Evolutionary conservation across 2,888 invertebrate genomes (phyloP).

Genomic region (Pachydiplax longipennis): DNA sequence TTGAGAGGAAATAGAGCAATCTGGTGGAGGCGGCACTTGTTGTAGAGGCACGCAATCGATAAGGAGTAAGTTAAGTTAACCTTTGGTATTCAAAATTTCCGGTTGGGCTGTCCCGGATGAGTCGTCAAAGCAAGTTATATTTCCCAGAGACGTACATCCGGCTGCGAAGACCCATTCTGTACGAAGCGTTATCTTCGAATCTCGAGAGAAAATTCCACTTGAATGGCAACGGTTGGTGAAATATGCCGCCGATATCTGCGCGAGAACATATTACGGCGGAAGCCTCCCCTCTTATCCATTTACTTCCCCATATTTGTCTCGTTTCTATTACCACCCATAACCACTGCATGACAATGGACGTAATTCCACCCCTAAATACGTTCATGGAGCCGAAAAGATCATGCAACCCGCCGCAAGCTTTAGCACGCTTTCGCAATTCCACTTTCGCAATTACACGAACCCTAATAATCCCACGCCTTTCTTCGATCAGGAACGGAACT

Average conservation of each 20-base stretch:
- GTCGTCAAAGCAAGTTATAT: not conserved
- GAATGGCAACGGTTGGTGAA: not conserved
- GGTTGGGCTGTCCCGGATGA: not conserved
- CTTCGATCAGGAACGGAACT: too few relatives aligned
- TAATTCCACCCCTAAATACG: too few relatives aligned
- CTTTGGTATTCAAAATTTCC: conserved; percentile 1
- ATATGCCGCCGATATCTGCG: not conserved
- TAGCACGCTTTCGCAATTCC: too few relatives aligned
- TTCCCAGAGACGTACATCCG: not conserved
- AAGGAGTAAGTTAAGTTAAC: not conserved
- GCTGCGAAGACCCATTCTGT: not conserved
- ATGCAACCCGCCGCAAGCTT: too few relatives aligned
- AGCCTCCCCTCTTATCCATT: not conserved
- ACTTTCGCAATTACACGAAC: too few relatives aligned
- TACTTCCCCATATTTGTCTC: not conserved
- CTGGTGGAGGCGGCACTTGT: not conserved
- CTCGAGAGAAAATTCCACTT: not conserved
- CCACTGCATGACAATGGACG: too few relatives aligned
- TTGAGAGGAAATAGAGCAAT: not conserved
- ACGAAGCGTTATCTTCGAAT: not conserved
- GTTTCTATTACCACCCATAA: not conserved
- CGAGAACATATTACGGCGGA: not conserved
- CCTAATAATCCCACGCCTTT: too few relatives aligned
- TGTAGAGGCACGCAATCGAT: not conserved
- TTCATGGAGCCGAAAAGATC: too few relatives aligned